Conservation (phyloP, 35 echinoderm and acorn worm genomes). For the Anneissia japonica region DNA sequence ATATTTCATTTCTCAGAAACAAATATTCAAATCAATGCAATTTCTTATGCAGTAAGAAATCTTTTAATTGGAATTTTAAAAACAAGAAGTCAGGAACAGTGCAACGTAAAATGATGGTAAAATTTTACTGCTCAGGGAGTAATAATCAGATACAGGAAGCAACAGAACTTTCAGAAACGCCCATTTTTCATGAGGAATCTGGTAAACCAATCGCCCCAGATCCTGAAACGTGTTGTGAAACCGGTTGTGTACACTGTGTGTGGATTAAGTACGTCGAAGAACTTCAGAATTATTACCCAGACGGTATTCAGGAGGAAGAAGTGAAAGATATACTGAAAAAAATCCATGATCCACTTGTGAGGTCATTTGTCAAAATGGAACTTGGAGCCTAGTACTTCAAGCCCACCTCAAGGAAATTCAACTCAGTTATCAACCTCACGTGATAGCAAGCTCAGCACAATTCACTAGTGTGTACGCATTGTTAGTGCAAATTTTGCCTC, state of each 20-base stretch:
- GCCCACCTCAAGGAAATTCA: no score
- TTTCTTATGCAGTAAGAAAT: no score
- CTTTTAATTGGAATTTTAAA: no score
- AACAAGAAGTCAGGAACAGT: no score
- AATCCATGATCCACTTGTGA: slow-evolving; percentile 86
- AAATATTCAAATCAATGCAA: background rate
- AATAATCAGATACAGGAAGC: background rate
- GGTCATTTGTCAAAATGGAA: slow-evolving; percentile 85
- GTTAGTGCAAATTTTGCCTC: no score
- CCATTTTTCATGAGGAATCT: background rate
- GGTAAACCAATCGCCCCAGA: slow-evolving; percentile 52
- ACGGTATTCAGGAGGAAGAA: slow-evolving; percentile 45
- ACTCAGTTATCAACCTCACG: no score
- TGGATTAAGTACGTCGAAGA: slow-evolving; percentile 93
- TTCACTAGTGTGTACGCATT: no score
- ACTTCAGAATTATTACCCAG: slow-evolving; percentile 48
- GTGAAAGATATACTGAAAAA: slow-evolving; percentile 57
- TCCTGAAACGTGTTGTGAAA: slow-evolving; percentile 87
- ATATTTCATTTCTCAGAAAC: background rate
- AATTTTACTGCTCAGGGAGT: no score
- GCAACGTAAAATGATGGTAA: no score
- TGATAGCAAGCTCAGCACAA: no score
- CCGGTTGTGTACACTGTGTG: slow-evolving; percentile 93
- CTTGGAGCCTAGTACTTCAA: slow-evolving; percentile 20
- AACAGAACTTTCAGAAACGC: background rate